These are phyloP conservation scores for Phalacrocorax pelagicus DNA, from an alignment of 2,113 vertebrate genomes.

Conservation along the genomic window DNA sequence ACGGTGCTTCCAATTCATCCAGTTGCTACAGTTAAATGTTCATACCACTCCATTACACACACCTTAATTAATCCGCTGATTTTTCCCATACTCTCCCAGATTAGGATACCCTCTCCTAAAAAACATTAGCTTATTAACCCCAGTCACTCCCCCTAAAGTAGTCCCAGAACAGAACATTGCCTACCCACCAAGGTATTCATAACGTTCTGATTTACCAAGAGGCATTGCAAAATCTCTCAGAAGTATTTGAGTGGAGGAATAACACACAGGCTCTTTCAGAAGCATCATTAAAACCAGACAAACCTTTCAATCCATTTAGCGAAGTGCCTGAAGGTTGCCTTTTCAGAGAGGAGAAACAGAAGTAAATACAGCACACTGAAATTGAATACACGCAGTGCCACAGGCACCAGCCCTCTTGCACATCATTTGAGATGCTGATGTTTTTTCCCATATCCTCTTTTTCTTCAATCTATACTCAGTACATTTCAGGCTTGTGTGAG, in stretches of 20 bases:
- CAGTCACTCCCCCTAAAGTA: not conserved
- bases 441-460: slow-evolving; percentile 29
- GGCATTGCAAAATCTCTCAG: not conserved
- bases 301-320: slow-evolving; percentile 48
- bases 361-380: slow-evolving; percentile 56
- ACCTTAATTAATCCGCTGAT: slow-evolving; percentile 41
- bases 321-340: slow-evolving; percentile 25
- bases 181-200: not conserved
- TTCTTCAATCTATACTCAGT: not conserved
- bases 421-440: slow-evolving; percentile 18
- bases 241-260: slow-evolving; percentile 23
- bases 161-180: not conserved
- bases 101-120: slow-evolving; percentile 1
- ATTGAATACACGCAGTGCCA: slow-evolving; percentile 12
- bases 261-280: not conserved
- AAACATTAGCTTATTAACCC: slow-evolving; percentile 38
- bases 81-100: slow-evolving; percentile 16
- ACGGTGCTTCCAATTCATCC: not conserved
- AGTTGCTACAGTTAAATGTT: not conserved
- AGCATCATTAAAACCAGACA: slow-evolving; percentile 39
- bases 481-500: not conserved
- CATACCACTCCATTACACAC: not conserved
- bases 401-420: slow-evolving; percentile 36
- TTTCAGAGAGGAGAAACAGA: slow-evolving; percentile 30
- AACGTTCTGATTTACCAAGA: not conserved